Percentiles rank a stretch among this genome's conserved stretches.
These are phyloP conservation scores for Trematocara stigmaticum DNA, from an alignment of 2,113 vertebrate genomes.

Conservation along the genomic window DNA sequence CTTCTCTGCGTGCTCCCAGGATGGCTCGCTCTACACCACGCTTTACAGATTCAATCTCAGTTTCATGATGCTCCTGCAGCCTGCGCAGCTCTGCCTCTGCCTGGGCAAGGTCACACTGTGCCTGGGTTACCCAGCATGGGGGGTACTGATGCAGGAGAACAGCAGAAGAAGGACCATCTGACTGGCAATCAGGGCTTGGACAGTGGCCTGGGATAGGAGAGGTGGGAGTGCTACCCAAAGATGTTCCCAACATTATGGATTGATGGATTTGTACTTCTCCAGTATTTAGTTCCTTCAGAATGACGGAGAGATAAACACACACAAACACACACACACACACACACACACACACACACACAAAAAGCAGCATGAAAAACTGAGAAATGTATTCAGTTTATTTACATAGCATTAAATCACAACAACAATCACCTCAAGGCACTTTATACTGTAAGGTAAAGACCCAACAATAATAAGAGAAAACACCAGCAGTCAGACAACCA, in stretches of 20 bases:
- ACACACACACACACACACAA: too few species aligned
- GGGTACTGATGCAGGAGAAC: not conserved
- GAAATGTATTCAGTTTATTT: not conserved
- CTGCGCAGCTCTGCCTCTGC: constrained; percentile 55
- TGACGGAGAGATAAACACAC: not conserved
- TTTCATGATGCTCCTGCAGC: constrained; percentile 47
- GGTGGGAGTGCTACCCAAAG: constrained; percentile 20
- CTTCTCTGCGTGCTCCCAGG: constrained; percentile 65
- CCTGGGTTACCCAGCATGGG: constrained; percentile 62
- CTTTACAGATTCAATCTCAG: constrained; percentile 49
- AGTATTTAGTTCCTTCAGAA: not conserved
- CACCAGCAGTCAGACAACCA: not conserved
- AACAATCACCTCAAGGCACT: not conserved
- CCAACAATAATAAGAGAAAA: not conserved
- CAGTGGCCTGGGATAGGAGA: constrained; percentile 13
- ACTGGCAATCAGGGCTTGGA: constrained; percentile 5
- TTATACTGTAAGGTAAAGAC: not conserved
- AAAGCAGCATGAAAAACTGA: not conserved
- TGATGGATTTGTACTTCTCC: not conserved
- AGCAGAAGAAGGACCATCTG: not conserved
- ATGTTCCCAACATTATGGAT: constrained; percentile 39
- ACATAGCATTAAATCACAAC: not conserved
- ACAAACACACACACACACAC: too few species aligned
- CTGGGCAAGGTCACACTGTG: constrained; percentile 53
- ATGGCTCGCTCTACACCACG: constrained; percentile 67